Percentiles rank a stretch among this genome's conserved stretches.
Conservation (phyloP, 1,140 invertebrate species). For the Bombus waltoni region DNA sequence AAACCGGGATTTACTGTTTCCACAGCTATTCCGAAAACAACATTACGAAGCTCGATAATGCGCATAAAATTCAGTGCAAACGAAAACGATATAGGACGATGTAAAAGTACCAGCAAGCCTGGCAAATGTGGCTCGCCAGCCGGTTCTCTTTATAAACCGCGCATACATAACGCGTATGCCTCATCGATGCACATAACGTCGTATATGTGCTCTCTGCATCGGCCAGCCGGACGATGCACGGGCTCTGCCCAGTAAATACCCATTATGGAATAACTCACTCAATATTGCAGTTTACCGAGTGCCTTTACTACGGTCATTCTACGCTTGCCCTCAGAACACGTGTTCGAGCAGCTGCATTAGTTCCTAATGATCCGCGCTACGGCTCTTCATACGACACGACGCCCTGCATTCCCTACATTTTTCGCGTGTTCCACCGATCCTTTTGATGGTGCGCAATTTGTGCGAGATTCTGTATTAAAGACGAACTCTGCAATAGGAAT, state of each 20-base stretch:
- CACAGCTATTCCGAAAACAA: neutral
- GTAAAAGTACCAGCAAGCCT: neutral
- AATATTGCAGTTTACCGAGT: slow-evolving; percentile 60
- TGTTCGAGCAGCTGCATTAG: slow-evolving; percentile 46
- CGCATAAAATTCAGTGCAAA: neutral
- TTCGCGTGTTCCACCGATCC: neutral
- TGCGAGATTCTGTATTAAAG: neutral
- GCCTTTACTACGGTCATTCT: slow-evolving; percentile 34
- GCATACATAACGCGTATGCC: neutral
- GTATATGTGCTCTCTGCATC: slow-evolving; percentile 9
- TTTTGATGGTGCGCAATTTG: neutral
- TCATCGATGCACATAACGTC: slow-evolving; percentile 37
- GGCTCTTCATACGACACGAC: neutral
- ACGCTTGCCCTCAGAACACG: slow-evolving; percentile 15
- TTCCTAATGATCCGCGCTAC: slow-evolving; percentile 46
- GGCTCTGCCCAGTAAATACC: slow-evolving; percentile 54
- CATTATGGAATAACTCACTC: slow-evolving; percentile 61
- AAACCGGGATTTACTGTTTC: neutral
- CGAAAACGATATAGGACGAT: neutral
- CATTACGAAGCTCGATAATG: neutral
- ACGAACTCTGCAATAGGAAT: neutral
- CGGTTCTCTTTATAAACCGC: slow-evolving; percentile 5
- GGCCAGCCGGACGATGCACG: neutral
- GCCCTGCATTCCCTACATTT: neutral
- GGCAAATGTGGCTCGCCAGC: neutral